Evolutionary conservation across 2,797 vertebrate species (phyloP).

Genomic region (Thaleichthys pacificus): DNA sequence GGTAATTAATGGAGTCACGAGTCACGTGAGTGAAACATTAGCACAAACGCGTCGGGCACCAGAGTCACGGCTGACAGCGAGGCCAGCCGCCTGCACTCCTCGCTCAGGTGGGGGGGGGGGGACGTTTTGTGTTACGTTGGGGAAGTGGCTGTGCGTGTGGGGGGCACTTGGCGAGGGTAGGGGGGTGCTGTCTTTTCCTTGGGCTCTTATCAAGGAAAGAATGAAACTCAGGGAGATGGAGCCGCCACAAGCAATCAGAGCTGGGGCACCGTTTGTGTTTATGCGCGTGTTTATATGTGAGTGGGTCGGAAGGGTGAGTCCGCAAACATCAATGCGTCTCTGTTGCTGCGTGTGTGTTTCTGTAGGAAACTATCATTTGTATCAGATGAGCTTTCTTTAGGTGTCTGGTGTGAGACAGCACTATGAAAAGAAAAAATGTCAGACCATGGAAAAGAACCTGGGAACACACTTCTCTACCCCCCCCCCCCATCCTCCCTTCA

Average conservation of each 20-base stretch:
- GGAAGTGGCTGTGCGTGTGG: not conserved
- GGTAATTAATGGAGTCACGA: slow-evolving; percentile 72
- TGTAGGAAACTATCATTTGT: no score
- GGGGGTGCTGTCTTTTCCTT: slow-evolving; percentile 42
- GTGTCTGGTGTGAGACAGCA: no score
- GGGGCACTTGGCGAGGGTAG: not conserved
- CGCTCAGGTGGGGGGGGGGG: slow-evolving; percentile 35
- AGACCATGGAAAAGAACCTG: not conserved
- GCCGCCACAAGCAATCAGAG: slow-evolving; percentile 70
- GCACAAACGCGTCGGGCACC: slow-evolving; percentile 52
- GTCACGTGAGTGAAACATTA: slow-evolving; percentile 78
- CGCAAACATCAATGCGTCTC: not conserved
- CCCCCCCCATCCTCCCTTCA: slow-evolving; percentile 19
- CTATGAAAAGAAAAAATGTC: no score
- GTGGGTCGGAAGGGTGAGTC: not conserved
- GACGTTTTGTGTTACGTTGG: slow-evolving; percentile 54
- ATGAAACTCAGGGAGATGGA: slow-evolving; percentile 62
- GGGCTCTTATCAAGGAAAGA: slow-evolving; percentile 65
- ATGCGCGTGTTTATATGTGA: not conserved
- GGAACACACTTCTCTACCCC: not conserved
- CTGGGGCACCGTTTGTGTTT: slow-evolving; percentile 16
- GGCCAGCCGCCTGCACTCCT: slow-evolving; percentile 35
- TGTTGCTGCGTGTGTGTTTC: no score
- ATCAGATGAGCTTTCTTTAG: no score
- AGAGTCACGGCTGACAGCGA: slow-evolving; percentile 51